A percentile compares a stretch with the other conserved stretches of the same genome.
Conservation (phyloP, 2,888 invertebrate species). For the Rhimphoctona megacephalus region DNA sequence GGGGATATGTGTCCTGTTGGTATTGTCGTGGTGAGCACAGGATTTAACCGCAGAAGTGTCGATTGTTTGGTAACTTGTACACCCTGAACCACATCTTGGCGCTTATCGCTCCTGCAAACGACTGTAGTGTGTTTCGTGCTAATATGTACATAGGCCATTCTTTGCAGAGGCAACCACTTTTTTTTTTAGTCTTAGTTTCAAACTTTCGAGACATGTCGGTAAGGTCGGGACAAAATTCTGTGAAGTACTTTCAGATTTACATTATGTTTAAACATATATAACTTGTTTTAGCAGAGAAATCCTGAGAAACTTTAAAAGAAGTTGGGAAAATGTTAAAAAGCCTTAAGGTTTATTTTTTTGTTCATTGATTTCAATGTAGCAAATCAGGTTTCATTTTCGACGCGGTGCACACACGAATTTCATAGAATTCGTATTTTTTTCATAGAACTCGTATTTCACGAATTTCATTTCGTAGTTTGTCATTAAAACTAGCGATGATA, state of each 20-base stretch:
- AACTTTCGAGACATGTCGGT: not conserved
- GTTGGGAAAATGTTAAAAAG: not conserved
- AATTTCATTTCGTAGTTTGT: too few species aligned
- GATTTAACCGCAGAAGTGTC: slow-evolving; percentile 75
- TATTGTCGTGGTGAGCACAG: slow-evolving; percentile 59
- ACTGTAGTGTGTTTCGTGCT: slow-evolving; percentile 67
- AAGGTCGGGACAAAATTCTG: not conserved
- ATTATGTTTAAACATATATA: not conserved
- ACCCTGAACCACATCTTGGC: slow-evolving; percentile 72
- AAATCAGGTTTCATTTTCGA: too few species aligned
- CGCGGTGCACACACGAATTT: too few species aligned
- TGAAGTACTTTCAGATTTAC: not conserved
- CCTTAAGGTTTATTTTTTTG: not conserved
- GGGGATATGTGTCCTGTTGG: slow-evolving; percentile 68
- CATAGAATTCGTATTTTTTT: too few species aligned
- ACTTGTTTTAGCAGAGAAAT: not conserved
- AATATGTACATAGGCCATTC: not conserved
- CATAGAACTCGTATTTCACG: too few species aligned
- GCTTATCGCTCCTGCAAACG: slow-evolving; percentile 31
- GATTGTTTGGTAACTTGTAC: slow-evolving; percentile 76
- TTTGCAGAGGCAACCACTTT: not conserved
- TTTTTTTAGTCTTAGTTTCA: not conserved
- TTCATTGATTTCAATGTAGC: not conserved
- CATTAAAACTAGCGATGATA: not conserved
- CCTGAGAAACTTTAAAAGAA: not conserved